Percentiles rank a stretch among this genome's conserved stretches.
Evolutionary conservation across 2,113 vertebrate species (phyloP).

Genomic region (Aspidoscelis tigris): DNA sequence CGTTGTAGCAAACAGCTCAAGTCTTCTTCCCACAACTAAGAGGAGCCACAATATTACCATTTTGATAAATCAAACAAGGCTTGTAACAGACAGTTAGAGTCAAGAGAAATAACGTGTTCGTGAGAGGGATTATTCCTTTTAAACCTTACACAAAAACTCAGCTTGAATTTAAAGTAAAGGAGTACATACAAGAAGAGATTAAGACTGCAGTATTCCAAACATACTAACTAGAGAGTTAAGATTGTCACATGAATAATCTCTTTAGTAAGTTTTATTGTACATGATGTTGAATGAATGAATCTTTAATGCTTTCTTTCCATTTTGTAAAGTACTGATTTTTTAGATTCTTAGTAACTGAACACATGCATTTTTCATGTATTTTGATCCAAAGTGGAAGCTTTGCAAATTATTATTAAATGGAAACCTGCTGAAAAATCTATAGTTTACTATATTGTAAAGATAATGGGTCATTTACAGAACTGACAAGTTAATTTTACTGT

Average conservation of each 20-base stretch:
- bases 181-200: no score
- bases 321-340: background rate
- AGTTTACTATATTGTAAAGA: slow-evolving; percentile 15
- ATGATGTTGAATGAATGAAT: background rate
- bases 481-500: slow-evolving; percentile 58
- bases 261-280: background rate
- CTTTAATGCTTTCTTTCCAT: background rate
- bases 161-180: no score
- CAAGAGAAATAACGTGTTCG: background rate
- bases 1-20: no score
- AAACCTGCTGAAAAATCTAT: background rate
- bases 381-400: background rate
- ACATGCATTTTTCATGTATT: background rate
- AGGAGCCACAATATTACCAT: background rate
- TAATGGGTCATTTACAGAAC: slow-evolving; percentile 38
- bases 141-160: background rate
- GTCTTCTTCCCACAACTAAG: background rate
- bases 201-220: no score
- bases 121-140: background rate
- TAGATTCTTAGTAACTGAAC: background rate
- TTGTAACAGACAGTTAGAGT: background rate
- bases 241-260: no score
- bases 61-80: background rate
- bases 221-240: no score
- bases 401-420: background rate